These are phyloP conservation scores for Gymnopithys bicolor DNA, from an alignment of 2,797 vertebrate species.

Conservation along the genomic window DNA sequence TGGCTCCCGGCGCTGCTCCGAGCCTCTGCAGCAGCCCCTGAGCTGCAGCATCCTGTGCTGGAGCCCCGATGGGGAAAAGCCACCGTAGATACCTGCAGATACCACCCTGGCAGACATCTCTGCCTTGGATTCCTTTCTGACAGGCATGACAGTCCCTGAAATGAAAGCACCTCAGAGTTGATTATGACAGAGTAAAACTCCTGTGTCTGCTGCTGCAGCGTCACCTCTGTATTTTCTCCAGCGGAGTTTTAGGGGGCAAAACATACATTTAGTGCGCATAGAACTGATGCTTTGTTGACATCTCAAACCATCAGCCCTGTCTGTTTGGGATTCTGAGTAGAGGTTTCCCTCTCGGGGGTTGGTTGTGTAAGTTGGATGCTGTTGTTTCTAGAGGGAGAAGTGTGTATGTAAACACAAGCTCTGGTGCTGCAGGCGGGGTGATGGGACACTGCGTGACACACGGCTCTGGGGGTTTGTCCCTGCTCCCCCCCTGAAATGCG, in stretches of 20 bases:
- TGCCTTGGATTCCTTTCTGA: neutral
- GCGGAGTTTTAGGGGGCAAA: neutral
- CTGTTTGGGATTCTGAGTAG: neutral
- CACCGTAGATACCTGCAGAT: neutral
- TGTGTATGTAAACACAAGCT: neutral
- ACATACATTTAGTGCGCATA: fast-evolving
- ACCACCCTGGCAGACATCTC: neutral
- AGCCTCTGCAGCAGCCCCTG: neutral
- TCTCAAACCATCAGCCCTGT: neutral
- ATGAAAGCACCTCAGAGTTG: neutral
- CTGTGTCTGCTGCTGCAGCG: neutral
- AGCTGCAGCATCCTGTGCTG: neutral
- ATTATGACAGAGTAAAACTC: neutral
- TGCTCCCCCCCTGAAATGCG: neutral
- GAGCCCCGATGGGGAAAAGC: neutral
- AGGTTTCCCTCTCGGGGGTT: neutral
- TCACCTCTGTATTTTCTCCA: neutral
- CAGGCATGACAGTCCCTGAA: neutral
- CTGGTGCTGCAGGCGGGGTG: neutral
- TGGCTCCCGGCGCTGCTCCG: neutral
- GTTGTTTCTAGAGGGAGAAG: neutral
- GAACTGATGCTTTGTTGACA: neutral
- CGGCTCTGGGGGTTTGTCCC: neutral
- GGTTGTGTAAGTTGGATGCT: neutral
- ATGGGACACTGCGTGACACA: neutral